Evolutionary conservation across 2,797 vertebrate genomes (phyloP), one percentile per base, ranked within the genome.

Genomic region (Melopsittacus undulatus): DNA sequence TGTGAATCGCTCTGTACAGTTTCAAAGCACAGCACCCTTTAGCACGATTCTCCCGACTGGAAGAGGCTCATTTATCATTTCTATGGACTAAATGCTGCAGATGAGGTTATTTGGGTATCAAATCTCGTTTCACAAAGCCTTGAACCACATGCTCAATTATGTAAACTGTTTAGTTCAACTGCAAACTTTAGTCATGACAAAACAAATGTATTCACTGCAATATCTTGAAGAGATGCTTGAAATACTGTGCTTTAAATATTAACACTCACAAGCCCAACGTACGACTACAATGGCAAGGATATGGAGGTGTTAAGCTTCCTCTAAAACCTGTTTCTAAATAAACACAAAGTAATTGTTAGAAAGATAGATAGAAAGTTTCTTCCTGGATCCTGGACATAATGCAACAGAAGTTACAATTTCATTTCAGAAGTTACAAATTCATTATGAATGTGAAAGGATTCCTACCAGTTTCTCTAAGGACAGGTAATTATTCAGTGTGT

Each of bases 81-180:
- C 30, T 86, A 38, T 92, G 27, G 56, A 84, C 89, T 18, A 78
- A 85, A 83, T 14, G 38, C 61, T 78, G 52, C 62, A 85, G 59
- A 62, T 66, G 23, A 89, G 61, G 68, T 49, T 89, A 87, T 90
- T 74, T 77, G 27, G 56, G 76, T 64, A 90, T 90, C 61, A 87
- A 87, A 94, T 74, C 75, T 61, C 75, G 77, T 83, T 90, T 92
- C 90, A 90, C 61, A 34, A 76, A 92, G 67, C 63, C 78, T 54
- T 38, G 70, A 92, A 74, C 59, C 43, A 74, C 80, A 73, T 79
- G 77, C 51, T 86, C 77, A 90, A n/a, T 73, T 64, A 84, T 32
- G 42, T 67, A 70, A 90, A 94, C 43, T 56, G 46, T 32, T 34
- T 30, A 87, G 36, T 64, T 87, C 77, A 78, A 46, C n/a, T 6